A percentile compares a stretch with the other conserved stretches of the same genome.
Conservation (phyloP, 2,113 vertebrate genomes). For the Scopus umbretta region DNA sequence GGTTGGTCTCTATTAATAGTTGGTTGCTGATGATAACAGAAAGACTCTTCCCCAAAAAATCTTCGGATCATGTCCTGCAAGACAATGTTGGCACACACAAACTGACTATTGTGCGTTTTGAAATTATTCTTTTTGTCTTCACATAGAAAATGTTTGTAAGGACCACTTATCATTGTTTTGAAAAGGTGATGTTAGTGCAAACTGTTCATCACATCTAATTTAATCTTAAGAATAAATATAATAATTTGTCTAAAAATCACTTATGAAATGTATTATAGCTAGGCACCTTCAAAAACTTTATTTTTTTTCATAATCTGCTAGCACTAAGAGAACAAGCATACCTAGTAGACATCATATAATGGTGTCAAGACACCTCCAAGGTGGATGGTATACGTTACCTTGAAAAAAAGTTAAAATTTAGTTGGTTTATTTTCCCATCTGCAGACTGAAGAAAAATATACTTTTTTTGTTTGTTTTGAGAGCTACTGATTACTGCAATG, state of each 20-base stretch:
- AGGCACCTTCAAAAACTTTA: neutral
- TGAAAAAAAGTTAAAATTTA: neutral
- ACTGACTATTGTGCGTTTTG: neutral
- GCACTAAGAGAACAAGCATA: neutral
- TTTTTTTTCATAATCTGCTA: neutral
- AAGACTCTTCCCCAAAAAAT: neutral
- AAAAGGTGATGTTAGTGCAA: neutral
- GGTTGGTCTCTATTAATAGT: neutral
- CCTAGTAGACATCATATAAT: neutral
- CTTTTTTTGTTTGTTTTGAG: neutral
- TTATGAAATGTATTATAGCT: neutral
- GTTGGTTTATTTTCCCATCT: neutral
- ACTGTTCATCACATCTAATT: neutral
- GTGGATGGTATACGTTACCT: rapidly evolving
- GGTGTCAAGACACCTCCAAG: neutral
- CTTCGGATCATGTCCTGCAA: neutral
- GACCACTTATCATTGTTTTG: neutral
- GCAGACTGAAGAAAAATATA: neutral
- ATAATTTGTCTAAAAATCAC: neutral
- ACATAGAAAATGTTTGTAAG: neutral
- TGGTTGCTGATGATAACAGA: neutral
- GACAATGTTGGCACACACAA: neutral
- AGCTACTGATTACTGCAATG: neutral
- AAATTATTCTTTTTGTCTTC: neutral
- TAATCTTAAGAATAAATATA: neutral